These are phyloP conservation scores for Tylochromis polylepis DNA, from an alignment of 2,113 vertebrate species.

Conservation along the genomic window DNA sequence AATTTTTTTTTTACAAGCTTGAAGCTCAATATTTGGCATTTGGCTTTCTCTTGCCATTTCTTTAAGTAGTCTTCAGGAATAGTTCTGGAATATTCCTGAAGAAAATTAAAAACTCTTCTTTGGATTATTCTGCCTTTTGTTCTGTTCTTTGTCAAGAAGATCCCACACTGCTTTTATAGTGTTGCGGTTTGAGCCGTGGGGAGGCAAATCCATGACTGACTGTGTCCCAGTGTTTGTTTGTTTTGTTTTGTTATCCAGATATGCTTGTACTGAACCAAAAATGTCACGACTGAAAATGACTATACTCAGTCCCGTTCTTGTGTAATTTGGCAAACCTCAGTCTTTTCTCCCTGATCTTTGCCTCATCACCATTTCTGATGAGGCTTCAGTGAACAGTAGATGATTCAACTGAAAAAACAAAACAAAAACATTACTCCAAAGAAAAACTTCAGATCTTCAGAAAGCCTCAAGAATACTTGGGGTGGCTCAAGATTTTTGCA, in stretches of 20 bases:
- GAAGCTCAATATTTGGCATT: not conserved
- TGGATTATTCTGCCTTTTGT: not conserved
- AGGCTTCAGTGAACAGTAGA: too few species aligned
- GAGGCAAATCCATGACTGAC: not conserved
- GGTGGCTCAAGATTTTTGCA: not conserved
- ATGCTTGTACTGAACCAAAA: not conserved
- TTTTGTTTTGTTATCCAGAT: not conserved
- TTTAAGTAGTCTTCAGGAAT: not conserved
- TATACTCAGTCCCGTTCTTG: not conserved
- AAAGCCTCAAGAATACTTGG: too few species aligned
- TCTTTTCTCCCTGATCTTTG: not conserved
- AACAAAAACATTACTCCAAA: not conserved
- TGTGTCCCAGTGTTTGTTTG: not conserved
- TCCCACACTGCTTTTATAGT: not conserved
- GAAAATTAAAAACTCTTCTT: not conserved
- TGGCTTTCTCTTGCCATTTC: not conserved
- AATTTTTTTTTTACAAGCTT: not conserved
- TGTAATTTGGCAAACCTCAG: not conserved
- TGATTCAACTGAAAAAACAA: too few species aligned
- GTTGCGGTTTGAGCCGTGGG: not conserved
- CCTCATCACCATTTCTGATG: too few species aligned
- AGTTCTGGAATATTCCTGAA: not conserved
- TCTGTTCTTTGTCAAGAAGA: not conserved
- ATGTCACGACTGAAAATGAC: not conserved
- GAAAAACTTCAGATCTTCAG: not conserved